Conservation (phyloP, 2,113 vertebrate species). For the Thamnophis sirtalis region DNA sequence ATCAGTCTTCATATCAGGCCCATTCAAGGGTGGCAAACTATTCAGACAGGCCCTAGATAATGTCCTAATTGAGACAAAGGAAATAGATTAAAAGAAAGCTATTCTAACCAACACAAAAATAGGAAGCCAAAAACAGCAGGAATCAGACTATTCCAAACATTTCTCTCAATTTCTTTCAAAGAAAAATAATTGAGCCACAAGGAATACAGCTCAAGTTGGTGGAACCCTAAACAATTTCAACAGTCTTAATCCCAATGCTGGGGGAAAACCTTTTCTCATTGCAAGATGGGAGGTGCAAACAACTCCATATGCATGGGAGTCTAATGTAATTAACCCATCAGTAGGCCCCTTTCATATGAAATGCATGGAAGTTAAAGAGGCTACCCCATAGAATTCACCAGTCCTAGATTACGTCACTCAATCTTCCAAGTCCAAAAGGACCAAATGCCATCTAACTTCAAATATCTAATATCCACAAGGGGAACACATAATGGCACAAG, state of each 20-base stretch:
- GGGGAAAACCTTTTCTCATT: background rate
- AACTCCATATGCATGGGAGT: background rate
- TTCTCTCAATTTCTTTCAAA: background rate
- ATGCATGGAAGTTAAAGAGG: background rate
- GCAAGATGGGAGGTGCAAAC: background rate
- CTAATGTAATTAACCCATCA: background rate
- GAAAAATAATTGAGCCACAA: background rate
- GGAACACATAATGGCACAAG: background rate
- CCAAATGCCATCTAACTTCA: background rate
- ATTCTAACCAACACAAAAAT: background rate
- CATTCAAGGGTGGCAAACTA: background rate
- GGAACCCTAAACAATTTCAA: background rate
- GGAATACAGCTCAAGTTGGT: background rate
- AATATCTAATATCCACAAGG: background rate
- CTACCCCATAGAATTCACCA: background rate
- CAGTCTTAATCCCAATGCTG: background rate
- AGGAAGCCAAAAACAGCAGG: background rate
- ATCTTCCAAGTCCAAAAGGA: background rate
- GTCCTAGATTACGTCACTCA: background rate
- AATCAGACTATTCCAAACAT: background rate
- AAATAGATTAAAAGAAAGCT: background rate
- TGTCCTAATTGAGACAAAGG: background rate
- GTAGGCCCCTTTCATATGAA: background rate
- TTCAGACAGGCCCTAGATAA: background rate
- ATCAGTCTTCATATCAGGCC: background rate